Evolutionary conservation across 2,888 invertebrate genomes (phyloP).

Genomic region (Neocrepidodera transversa): DNA sequence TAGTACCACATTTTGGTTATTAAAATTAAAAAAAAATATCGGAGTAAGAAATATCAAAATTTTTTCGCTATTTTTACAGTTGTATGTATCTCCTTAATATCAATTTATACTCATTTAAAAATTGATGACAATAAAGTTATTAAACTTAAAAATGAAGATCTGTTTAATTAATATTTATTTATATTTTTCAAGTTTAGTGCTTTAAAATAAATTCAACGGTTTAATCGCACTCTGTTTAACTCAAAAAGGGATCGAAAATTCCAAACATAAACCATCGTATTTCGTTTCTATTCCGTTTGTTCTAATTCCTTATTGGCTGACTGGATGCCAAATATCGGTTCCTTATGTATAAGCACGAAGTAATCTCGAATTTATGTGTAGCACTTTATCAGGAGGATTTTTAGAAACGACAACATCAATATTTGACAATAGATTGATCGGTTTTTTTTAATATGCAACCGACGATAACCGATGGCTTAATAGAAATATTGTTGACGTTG

Average conservation of each 20-base stretch:
- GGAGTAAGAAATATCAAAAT: no score
- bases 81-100: no score
- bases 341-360: conserved; percentile 52
- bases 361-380: conserved; percentile 49
- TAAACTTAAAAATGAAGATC: no score
- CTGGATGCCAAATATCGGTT: conserved; percentile 51
- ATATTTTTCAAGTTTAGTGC: no score
- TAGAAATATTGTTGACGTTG: no score
- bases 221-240: conserved; percentile 7
- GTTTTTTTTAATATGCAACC: conserved; percentile 6
- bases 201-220: not conserved
- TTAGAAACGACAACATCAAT: conserved; percentile 33
- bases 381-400: conserved; percentile 46
- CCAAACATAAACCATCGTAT: conserved; percentile 9
- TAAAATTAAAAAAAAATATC: no score
- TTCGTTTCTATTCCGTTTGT: conserved; percentile 6
- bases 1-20: no score
- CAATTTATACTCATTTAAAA: no score
- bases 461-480: no score
- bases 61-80: no score
- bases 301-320: conserved; percentile 44
- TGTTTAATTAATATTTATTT: no score
- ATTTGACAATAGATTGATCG: conserved; percentile 21
- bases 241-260: not conserved
- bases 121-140: no score